phyloP scores from a whole-genome alignment of 2,113 vertebrate genomes.

The Percina caprodes region DNA sequence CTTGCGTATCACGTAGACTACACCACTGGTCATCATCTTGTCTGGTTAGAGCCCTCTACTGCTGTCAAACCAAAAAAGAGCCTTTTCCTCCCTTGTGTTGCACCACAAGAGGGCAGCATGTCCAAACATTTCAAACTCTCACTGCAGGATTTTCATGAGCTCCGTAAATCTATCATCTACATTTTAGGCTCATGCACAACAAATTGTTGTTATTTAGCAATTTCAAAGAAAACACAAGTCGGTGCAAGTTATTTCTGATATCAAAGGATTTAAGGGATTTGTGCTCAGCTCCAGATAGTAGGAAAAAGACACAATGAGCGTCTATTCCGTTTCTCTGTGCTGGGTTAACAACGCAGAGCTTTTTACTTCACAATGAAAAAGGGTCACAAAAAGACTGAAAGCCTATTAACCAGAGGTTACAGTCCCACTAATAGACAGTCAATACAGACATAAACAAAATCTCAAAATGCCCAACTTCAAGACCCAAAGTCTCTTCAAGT shows the following conservation, averaged over 20 bases:
- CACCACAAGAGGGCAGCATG: constrained; percentile 61
- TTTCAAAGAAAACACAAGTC: background rate
- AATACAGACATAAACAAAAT: background rate
- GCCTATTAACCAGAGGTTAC: background rate
- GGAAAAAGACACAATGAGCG: background rate
- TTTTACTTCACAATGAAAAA: background rate
- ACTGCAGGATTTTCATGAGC: background rate
- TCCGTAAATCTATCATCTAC: background rate
- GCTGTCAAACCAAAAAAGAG: background rate
- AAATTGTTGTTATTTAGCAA: background rate
- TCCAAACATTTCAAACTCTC: constrained; percentile 17
- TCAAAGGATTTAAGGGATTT: background rate
- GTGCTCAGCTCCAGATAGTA: background rate
- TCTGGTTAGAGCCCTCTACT: constrained; percentile 31
- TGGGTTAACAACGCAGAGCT: background rate
- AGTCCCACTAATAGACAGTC: background rate
- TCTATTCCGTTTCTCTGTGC: background rate
- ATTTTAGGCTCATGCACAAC: background rate
- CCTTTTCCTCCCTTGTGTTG: background rate
- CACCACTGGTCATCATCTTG: constrained; percentile 31
- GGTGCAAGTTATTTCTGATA: background rate
- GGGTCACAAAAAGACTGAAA: background rate
- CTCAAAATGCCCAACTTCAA: background rate
- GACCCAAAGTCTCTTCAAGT: background rate
- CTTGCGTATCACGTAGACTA: too few species aligned